Evolutionary conservation across 2,888 invertebrate species (phyloP).

Genomic region (Aradus depressus): DNA sequence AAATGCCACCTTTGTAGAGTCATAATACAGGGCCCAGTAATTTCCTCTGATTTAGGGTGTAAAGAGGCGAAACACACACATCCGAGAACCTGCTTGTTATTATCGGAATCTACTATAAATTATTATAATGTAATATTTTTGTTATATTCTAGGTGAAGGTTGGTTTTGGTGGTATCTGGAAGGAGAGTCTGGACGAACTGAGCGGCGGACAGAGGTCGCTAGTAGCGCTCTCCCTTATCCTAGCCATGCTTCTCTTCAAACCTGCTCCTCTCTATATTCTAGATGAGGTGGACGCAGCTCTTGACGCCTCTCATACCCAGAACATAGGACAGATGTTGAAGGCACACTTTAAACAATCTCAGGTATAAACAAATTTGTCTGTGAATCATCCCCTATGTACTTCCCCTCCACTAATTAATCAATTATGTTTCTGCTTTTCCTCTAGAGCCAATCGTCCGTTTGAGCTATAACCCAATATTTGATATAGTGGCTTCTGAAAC

Average conservation of each 20-base stretch:
- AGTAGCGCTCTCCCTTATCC: slow-evolving; percentile 88
- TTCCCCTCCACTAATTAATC: no score
- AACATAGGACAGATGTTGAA: slow-evolving; percentile 95
- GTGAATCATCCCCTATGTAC: no score
- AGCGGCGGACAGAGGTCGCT: slow-evolving; percentile 95
- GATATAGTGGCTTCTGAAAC: no score
- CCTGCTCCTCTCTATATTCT: slow-evolving; percentile 97
- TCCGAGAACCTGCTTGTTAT: no score
- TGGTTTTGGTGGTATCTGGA: slow-evolving; percentile 87
- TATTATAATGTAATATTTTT: not conserved
- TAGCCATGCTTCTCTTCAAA: slow-evolving; percentile 92
- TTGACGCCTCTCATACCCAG: slow-evolving; percentile 96
- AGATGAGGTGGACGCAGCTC: slow-evolving; percentile 97
- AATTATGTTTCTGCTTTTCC: no score
- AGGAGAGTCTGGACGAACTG: slow-evolving; percentile 88
- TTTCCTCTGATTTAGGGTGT: no score
- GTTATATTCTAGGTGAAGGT: slow-evolving; percentile 52
- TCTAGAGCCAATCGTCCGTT: no score
- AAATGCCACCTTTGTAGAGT: no score
- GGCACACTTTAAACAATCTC: slow-evolving; percentile 77
- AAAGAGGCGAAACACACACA: no score
- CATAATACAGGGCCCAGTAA: no score
- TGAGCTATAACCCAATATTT: no score
- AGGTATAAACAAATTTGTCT: slow-evolving; percentile 43
- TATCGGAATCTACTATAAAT: no score